Evolutionary conservation across 1,140 invertebrate species (phyloP), one percentile per base, ranked within the genome.

Genomic region (Andrena cerasifolii): DNA sequence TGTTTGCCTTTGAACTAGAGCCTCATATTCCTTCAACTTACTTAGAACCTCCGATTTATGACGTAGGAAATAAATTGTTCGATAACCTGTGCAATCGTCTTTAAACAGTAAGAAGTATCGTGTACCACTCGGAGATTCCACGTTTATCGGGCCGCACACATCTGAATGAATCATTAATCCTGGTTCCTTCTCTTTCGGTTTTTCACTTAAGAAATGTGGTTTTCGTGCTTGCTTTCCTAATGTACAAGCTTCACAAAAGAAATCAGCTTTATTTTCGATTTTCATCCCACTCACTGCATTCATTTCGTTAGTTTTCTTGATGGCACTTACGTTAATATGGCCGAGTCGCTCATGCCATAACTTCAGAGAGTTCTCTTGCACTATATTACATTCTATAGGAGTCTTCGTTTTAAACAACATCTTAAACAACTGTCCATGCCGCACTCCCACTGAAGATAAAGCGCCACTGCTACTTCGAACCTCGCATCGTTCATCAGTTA

Each of bases 131-230:
- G 89, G n/a, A 0, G 90, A 93, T 33, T 58, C 61, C 24, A 66
- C 73, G 40, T 90, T 78, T 85, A 94, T 92, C 16, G 92, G 91
- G 2, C 92, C 92, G 71, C 91, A 92, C 0, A 92, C 79, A 88
- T 94, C 92, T 6, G 77, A 83, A 79, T 93, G 91, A 53, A 93
- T 89, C 28, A n/a, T n/a, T n/a, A n/a, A n/a, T 92, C 43, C 71
- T 93, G 89, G 68, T 90, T 62, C 31, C 87, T 78, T 67, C 83
- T 81, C n/a, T n/a, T n/a, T n/a, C n/a, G n/a, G n/a, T n/a, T n/a
- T n/a, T n/a, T n/a, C n/a, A n/a, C n/a, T n/a, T n/a, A n/a, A n/a
- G n/a, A n/a, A n/a, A 31, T 33, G 79, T 0, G 86, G 75, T 31
- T 79, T 68, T 47, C 89, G 18, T 73, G 90, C 87, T 53, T 89